Percentiles rank a stretch among this genome's conserved stretches.
Conservation (phyloP, 2,113 vertebrate genomes). For the Cyanoderma ruficeps region DNA sequence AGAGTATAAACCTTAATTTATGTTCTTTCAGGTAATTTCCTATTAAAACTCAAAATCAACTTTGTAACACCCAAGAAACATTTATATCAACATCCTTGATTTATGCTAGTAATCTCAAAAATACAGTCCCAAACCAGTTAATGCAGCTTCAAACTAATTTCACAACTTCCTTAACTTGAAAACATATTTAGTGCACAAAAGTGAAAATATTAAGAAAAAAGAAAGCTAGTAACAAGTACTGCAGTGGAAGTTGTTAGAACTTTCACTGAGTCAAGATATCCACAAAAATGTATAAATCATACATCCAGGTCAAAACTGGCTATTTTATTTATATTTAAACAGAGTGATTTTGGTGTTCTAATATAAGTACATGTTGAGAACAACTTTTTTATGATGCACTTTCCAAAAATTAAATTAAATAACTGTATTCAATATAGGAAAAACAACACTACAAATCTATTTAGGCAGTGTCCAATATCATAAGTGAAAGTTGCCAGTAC, state of each 20-base stretch:
- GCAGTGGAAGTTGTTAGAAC: slow-evolving; percentile 9
- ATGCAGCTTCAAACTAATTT: not conserved
- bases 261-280: slow-evolving; percentile 5
- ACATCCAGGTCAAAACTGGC: slow-evolving; percentile 4
- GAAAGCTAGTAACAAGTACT: slow-evolving; percentile 13
- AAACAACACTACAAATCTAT: slow-evolving; percentile 2
- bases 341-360: not conserved
- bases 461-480: not conserved
- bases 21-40: not conserved
- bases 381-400: not conserved
- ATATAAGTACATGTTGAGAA: not conserved
- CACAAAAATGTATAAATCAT: not conserved
- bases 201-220: not conserved
- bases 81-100: not conserved
- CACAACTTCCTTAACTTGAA: slow-evolving; percentile 12
- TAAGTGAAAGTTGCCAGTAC: not conserved
- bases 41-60: not conserved
- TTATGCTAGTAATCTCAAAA: not conserved
- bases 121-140: not conserved
- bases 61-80: not conserved
- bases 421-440: not conserved
- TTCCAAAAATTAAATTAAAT: not conserved
- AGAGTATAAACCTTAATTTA: not conserved
- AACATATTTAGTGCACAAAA: not conserved
- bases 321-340: slow-evolving; percentile 31